A percentile compares a stretch with the other conserved stretches of the same genome.
These are phyloP conservation scores for Rhynchomys soricoides DNA, from an alignment of 2,113 vertebrate species.

Conservation along the genomic window DNA sequence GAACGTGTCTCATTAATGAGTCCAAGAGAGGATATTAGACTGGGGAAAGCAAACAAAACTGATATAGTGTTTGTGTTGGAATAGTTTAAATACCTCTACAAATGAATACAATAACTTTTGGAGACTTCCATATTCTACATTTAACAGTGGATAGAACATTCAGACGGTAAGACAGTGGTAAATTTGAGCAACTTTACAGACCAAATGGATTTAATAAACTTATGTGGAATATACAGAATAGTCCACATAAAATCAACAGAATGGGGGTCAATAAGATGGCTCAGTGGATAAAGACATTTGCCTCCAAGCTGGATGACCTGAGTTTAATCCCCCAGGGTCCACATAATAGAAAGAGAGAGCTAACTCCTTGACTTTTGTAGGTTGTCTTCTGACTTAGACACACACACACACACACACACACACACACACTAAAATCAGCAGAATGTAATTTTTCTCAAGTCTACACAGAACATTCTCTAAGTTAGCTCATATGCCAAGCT, in stretches of 20 bases:
- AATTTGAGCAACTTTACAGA: neutral
- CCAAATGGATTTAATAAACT: neutral
- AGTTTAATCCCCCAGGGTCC: neutral
- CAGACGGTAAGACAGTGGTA: neutral
- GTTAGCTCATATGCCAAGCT: neutral
- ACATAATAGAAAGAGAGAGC: neutral
- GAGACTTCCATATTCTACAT: neutral
- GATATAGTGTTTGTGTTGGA: neutral
- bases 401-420: neutral
- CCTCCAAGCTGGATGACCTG: neutral
- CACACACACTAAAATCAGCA: neutral
- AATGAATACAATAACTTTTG: neutral
- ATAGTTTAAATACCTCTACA: slow-evolving; percentile 49
- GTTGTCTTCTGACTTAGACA: neutral
- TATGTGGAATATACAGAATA: no score
- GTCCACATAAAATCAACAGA: neutral
- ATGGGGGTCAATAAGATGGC: neutral
- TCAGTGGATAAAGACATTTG: neutral
- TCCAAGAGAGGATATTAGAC: slow-evolving; percentile 34
- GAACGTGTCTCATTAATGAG: slow-evolving; percentile 20
- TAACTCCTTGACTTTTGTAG: neutral
- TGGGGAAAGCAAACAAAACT: neutral
- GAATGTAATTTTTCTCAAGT: neutral
- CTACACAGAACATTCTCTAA: neutral
- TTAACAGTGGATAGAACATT: neutral